phyloP scores from a whole-genome alignment of 1,140 invertebrate species.

The Drosophila kepulauana region DNA sequence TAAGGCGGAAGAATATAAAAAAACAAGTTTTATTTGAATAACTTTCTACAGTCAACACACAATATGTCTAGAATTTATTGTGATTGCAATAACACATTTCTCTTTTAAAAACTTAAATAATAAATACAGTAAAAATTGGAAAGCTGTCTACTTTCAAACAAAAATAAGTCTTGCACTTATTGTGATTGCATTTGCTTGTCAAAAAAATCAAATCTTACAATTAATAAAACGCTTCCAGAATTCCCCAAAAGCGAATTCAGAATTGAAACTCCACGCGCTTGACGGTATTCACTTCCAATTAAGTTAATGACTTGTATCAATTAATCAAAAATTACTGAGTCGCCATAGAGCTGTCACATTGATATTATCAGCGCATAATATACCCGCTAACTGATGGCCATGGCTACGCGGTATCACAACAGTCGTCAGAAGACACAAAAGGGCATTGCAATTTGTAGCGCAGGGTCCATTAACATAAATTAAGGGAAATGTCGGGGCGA shows the following conservation, averaged over 20 bases:
- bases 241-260: not conserved
- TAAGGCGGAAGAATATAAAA: too few relatives aligned
- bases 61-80: too few relatives aligned
- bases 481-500: conserved; percentile 57
- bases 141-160: too few relatives aligned
- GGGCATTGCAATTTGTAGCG: conserved; percentile 79
- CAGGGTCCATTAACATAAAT: conserved; percentile 79
- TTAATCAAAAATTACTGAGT: not conserved
- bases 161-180: not conserved
- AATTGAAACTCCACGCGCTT: not conserved
- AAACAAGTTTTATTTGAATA: too few relatives aligned
- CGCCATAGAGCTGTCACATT: not conserved
- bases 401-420: conserved; percentile 20
- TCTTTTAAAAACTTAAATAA: too few relatives aligned
- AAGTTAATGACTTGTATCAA: not conserved
- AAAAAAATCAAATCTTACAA: not conserved
- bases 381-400: not conserved
- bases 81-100: too few relatives aligned
- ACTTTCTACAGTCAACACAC: too few relatives aligned
- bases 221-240: not conserved
- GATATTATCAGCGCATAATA: conserved; percentile 4
- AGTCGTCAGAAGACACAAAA: conserved; percentile 59
- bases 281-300: not conserved
- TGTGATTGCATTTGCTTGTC: not conserved
- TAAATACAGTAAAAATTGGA: too few relatives aligned